Percentiles rank a stretch among this genome's conserved stretches.
phyloP scores from a whole-genome alignment of 2,888 invertebrate species.

The Nemurella pictetii region DNA sequence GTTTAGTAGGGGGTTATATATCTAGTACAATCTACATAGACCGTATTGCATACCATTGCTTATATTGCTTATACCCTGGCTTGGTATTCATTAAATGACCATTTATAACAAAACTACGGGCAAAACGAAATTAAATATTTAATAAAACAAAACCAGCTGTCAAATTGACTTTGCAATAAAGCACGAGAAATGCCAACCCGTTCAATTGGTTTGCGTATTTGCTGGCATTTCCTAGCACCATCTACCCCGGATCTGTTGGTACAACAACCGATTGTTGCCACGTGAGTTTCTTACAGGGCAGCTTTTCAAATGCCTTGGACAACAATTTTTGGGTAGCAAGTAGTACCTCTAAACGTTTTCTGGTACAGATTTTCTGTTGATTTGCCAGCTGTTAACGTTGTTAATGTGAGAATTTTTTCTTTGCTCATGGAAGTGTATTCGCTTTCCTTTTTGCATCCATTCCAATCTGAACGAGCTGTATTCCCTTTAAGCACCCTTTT shows the following conservation, averaged over 20 bases:
- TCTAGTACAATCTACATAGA: constrained; percentile 3
- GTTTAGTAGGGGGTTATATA: constrained; percentile 2
- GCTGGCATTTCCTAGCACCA: background rate
- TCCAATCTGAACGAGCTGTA: background rate
- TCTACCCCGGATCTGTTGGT: background rate
- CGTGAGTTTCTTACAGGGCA: background rate
- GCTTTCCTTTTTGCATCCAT: background rate
- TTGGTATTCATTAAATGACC: constrained; percentile 28
- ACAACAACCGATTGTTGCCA: background rate
- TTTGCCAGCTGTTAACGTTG: too few species aligned
- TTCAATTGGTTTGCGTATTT: background rate
- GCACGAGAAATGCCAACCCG: background rate
- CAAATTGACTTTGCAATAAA: constrained; percentile 19
- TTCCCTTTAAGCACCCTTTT: background rate
- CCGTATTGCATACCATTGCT: constrained; percentile 26
- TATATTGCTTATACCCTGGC: constrained; percentile 26
- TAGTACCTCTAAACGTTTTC: too few species aligned
- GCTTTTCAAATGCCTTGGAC: background rate
- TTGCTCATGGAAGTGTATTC: background rate
- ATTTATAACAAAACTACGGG: constrained; percentile 23
- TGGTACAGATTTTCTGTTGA: too few species aligned
- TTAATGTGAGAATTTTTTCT: too few species aligned
- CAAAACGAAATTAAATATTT: constrained; percentile 22
- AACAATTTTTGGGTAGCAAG: too few species aligned
- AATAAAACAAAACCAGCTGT: constrained; percentile 31